These are phyloP conservation scores for Microchrysa polita DNA, from an alignment of 2,888 invertebrate species.

Conservation along the genomic window DNA sequence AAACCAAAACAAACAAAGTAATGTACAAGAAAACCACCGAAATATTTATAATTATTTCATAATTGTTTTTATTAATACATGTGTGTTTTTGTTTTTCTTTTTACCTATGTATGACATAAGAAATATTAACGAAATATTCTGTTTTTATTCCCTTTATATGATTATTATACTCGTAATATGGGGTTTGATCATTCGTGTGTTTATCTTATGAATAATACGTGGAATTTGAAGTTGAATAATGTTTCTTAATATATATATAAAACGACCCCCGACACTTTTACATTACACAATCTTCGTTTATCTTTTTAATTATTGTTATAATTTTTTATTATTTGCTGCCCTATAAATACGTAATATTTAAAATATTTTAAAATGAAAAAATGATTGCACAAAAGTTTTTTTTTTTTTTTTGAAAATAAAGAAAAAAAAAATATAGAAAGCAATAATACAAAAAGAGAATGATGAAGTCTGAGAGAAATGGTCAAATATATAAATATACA, in stretches of 20 bases:
- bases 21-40: too few species aligned
- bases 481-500: background rate
- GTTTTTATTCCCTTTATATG: constrained; percentile 8
- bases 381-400: constrained; percentile 43
- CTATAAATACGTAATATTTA: background rate
- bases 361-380: constrained; percentile 25
- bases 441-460: too few species aligned
- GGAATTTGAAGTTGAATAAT: constrained; percentile 27
- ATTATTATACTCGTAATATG: constrained; percentile 11
- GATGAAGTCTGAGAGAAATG: background rate
- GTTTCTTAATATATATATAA: too few species aligned
- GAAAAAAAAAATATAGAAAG: too few species aligned
- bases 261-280: too few species aligned
- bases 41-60: too few species aligned
- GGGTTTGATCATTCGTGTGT: too few species aligned
- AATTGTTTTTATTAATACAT: background rate
- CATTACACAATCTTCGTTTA: too few species aligned
- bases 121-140: constrained; percentile 26
- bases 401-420: too few species aligned
- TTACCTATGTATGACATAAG: constrained; percentile 6
- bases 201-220: too few species aligned
- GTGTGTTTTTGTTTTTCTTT: background rate
- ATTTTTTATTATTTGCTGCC: too few species aligned
- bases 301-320: constrained; percentile 13
- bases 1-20: too few species aligned